Conservation (phyloP, 2,888 invertebrate genomes). For the Palloptera scutellata region DNA sequence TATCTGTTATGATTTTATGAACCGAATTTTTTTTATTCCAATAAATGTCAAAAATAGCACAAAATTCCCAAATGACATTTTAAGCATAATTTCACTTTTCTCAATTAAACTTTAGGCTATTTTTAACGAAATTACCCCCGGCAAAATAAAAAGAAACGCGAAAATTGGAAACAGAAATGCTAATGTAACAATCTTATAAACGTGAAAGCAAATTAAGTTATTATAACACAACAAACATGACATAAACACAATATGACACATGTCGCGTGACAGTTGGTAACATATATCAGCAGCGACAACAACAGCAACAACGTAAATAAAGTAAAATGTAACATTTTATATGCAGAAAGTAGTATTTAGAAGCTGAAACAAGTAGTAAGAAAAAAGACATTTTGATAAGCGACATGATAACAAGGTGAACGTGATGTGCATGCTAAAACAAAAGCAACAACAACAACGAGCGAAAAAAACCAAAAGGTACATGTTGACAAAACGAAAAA, state of each 20-base stretch:
- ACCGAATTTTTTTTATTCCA: too few relatives aligned
- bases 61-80: too few relatives aligned
- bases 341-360: background rate
- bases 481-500: too few relatives aligned
- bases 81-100: too few relatives aligned
- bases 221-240: background rate
- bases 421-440: constrained; percentile 36
- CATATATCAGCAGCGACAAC: constrained; percentile 14
- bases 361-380: too few relatives aligned
- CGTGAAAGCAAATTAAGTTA: constrained; percentile 2
- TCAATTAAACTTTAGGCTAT: too few relatives aligned
- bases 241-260: background rate
- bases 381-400: constrained; percentile 41
- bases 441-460: constrained; percentile 6
- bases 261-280: constrained; percentile 39
- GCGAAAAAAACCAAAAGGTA: constrained; percentile 3
- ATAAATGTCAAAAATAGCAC: too few relatives aligned
- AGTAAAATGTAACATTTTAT: constrained; percentile 9
- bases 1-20: too few relatives aligned
- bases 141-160: constrained; percentile 11
- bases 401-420: constrained; percentile 41
- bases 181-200: constrained; percentile 1
- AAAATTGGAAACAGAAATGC: background rate
- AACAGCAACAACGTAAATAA: constrained; percentile 9
- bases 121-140: constrained; percentile 20